Evolutionary conservation across 2,113 vertebrate species (phyloP), one percentile per base, ranked within the genome.

Genomic region (Hemibagrus wyckioides): DNA sequence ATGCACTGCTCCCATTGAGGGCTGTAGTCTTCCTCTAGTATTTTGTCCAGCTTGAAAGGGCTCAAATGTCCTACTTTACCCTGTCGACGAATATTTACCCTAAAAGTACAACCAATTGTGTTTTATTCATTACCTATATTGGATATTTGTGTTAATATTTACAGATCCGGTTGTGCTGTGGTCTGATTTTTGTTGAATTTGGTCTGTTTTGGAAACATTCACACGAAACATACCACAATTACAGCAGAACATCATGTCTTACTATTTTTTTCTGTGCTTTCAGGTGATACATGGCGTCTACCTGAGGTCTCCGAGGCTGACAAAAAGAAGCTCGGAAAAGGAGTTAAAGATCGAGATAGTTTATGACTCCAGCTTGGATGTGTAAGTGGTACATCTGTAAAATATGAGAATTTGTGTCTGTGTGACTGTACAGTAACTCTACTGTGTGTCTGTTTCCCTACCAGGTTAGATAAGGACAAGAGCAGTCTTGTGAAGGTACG

Each of bases 401-500:
- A 39, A n/a, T 10, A 15, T 63, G 21, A 17, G 13, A 52, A 25
- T 44, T 0, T 39, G 30, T 13, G 59, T 8, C 30, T 54, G 19
- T 85, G 1, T 83, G 44, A 56, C 25, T 81, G 28, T 80, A 44
- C 19, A 76, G 33, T 89, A 28, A 73, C 36, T 88, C 11, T 59
- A 77, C 63, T 59, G 44, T 87, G 28, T 59, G 28, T 85, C 56
- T 73, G 15, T 48, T 88, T 84, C 61, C 2, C 82, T 39, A 13
- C 39, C 87, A 99, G 98, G 69, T 95, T 99, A 88, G 91, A 95
- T 30, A 94, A 96, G 82, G 96, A 97, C 93, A 96, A 98, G 93
- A 97, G 95, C 80, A 92, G 95, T 17, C 97, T 99, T 76, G 96
- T 99, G 81, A 99, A 97, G 97, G 98, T 99, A 96, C 86, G 93